Conservation (phyloP, 2,797 vertebrate species). For the Ara ararauna region DNA sequence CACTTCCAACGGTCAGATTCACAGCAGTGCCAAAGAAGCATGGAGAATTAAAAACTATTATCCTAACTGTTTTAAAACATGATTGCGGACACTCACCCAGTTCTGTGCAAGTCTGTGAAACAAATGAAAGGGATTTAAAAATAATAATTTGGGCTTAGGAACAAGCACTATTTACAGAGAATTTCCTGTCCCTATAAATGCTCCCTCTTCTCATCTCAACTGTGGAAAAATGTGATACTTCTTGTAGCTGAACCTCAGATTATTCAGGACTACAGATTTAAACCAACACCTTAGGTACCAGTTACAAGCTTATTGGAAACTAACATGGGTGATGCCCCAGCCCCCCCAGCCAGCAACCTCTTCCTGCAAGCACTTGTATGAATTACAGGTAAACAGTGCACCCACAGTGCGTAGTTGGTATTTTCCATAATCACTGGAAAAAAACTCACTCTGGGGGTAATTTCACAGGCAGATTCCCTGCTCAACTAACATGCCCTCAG, state of each 20-base stretch:
- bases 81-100: not conserved
- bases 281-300: not conserved
- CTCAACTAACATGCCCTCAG: not conserved
- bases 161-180: not conserved
- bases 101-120: not conserved
- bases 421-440: not conserved
- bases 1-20: not conserved
- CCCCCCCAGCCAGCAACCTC: not conserved
- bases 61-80: not conserved
- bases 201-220: not conserved
- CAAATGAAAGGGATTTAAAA: constrained; percentile 26
- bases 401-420: not conserved
- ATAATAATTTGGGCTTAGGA: not conserved
- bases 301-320: not conserved
- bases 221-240: not conserved
- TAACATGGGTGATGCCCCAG: not conserved
- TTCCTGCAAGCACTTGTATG: not conserved
- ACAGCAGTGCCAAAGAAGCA: not conserved
- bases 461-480: not conserved
- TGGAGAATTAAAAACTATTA: not conserved
- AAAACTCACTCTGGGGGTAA: not conserved
- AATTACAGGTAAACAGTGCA: not conserved
- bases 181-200: not conserved
- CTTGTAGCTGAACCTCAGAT: not conserved
- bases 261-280: not conserved